Conservation (phyloP, 2,113 vertebrate genomes). For the Saguinus imperator region DNA sequence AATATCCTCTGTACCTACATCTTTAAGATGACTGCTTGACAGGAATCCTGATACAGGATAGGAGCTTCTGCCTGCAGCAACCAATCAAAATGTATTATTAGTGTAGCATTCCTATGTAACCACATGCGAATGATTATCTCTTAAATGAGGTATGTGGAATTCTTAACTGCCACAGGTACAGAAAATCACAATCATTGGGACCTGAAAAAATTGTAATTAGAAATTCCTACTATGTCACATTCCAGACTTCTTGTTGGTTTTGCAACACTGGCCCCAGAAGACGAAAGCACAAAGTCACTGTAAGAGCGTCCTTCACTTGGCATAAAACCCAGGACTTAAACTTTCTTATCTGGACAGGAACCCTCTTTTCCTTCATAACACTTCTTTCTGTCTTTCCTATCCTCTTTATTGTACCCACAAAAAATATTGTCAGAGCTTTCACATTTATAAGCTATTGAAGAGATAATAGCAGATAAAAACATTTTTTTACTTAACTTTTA, state of each 20-base stretch:
- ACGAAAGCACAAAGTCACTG: background rate
- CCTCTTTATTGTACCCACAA: background rate
- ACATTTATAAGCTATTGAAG: background rate
- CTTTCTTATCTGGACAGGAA: background rate
- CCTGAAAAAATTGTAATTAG: constrained; percentile 6
- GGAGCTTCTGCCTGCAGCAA: background rate
- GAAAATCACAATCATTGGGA: constrained; percentile 12
- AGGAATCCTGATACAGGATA: background rate
- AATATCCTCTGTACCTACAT: background rate
- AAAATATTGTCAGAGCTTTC: background rate
- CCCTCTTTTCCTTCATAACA: background rate
- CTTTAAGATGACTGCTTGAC: background rate
- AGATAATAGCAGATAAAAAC: background rate
- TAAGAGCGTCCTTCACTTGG: background rate
- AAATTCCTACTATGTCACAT: background rate
- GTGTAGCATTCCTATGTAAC: background rate
- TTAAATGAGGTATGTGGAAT: background rate
- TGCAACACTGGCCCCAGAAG: background rate
- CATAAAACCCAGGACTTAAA: background rate
- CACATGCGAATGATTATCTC: background rate
- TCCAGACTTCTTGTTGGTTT: background rate
- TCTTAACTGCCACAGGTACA: background rate
- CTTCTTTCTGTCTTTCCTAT: background rate
- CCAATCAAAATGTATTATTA: constrained; percentile 1
- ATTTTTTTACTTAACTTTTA: background rate